A percentile compares a stretch with the other conserved stretches of the same genome.
These are phyloP conservation scores for Amphiprion ocellaris DNA, from an alignment of 2,113 vertebrate species.

Conservation along the genomic window DNA sequence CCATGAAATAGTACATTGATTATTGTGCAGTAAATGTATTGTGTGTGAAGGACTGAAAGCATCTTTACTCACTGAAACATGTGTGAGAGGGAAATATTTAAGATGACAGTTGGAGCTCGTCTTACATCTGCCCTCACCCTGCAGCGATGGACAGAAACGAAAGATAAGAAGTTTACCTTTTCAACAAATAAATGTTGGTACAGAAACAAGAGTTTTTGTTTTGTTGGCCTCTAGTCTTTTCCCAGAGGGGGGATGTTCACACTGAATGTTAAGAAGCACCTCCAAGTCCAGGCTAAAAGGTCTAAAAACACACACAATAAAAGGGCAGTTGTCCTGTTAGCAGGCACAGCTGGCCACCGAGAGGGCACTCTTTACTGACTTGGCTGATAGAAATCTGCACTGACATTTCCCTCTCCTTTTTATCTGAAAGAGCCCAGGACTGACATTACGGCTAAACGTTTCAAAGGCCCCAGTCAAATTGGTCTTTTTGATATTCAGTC, in stretches of 20 bases:
- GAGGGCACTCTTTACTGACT: conserved; percentile 65
- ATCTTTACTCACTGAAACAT: too few species aligned
- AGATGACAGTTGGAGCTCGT: too few species aligned
- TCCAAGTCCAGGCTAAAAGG: conserved; percentile 38
- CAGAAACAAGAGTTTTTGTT: conserved; percentile 4
- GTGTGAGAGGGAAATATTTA: too few species aligned
- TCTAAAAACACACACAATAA: conserved; percentile 32
- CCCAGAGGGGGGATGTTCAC: conserved; percentile 8
- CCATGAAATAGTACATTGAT: too few species aligned
- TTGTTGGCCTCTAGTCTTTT: neutral
- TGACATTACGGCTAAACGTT: conserved; percentile 70
- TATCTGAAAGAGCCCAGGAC: conserved; percentile 72
- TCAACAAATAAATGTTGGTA: neutral
- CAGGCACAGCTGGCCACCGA: conserved; percentile 66
- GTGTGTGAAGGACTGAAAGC: too few species aligned
- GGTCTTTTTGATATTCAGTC: conserved; percentile 64
- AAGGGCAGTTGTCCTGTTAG: conserved; percentile 63
- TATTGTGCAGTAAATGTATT: too few species aligned
- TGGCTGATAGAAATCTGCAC: conserved; percentile 79
- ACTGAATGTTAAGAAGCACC: conserved; percentile 51
- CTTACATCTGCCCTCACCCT: too few species aligned
- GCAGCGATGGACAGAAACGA: neutral
- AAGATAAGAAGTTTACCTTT: conserved; percentile 17
- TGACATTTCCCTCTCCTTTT: conserved; percentile 81
- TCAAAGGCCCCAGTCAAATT: conserved; percentile 72